A percentile compares a stretch with the other conserved stretches of the same genome.
Conservation (phyloP, 2,888 invertebrate genomes). For the Pycnomerus fuliginosus region DNA sequence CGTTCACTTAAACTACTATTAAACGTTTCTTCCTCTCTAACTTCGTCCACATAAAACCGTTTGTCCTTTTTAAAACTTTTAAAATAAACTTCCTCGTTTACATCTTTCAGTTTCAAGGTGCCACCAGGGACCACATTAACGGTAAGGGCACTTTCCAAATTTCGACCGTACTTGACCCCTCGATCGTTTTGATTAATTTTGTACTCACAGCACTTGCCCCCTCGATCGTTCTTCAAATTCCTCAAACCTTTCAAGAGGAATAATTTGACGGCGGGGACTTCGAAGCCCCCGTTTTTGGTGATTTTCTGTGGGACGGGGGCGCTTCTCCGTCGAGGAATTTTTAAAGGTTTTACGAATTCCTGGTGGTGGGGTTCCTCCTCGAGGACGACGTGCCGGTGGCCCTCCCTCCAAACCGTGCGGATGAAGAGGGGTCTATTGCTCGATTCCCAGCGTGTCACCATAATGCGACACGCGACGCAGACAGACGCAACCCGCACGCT, state of each 20-base stretch:
- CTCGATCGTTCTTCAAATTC: constrained; percentile 12
- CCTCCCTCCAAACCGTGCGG: constrained; percentile 68
- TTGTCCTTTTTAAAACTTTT: constrained; percentile 7
- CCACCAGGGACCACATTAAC: constrained; percentile 32
- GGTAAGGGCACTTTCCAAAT: constrained; percentile 23
- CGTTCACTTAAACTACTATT: constrained; percentile 63
- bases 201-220: constrained; percentile 1
- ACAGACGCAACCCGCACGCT: constrained; percentile 43
- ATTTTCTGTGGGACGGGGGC: constrained; percentile 20
- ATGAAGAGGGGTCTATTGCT: constrained; percentile 59
- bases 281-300: constrained; percentile 22
- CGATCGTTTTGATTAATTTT: no score
- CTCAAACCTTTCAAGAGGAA: constrained; percentile 30
- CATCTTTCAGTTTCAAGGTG: constrained; percentile 28
- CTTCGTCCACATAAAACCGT: no score
- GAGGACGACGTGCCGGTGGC: constrained; percentile 67
- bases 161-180: constrained; percentile 2
- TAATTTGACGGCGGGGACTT: constrained; percentile 39
- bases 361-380: constrained; percentile 49
- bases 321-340: no score
- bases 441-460: constrained; percentile 59
- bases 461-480: constrained; percentile 32
- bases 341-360: neutral
- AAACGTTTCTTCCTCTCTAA: no score
- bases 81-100: constrained; percentile 35